phyloP scores from a whole-genome alignment of 2,888 invertebrate genomes.

The Lithophane leautieri region DNA sequence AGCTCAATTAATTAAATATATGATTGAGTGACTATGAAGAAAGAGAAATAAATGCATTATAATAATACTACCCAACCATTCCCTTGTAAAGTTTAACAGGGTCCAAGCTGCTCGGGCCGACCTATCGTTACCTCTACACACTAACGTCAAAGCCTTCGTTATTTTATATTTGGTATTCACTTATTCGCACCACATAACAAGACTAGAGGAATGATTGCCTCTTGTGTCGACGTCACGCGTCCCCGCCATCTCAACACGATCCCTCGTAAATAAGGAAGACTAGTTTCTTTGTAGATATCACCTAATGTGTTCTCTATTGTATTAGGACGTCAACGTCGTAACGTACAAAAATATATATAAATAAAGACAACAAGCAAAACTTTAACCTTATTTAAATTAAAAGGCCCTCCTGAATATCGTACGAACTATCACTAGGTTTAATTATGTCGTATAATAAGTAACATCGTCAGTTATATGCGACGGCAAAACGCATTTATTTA shows the following conservation, averaged over 20 bases:
- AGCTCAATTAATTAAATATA: conserved; percentile 90
- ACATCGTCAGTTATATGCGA: conserved; percentile 74
- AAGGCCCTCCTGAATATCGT: conserved; percentile 87
- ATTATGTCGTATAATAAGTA: conserved; percentile 74
- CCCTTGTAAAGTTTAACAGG: conserved; percentile 82
- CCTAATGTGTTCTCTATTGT: conserved; percentile 86
- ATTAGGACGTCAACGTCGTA: conserved; percentile 81
- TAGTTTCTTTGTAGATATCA: conserved; percentile 90
- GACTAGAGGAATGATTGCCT: conserved; percentile 90
- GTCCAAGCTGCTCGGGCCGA: conserved; percentile 88
- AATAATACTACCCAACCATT: conserved; percentile 89
- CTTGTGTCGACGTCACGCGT: conserved; percentile 80
- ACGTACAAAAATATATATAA: conserved; percentile 87
- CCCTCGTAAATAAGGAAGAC: conserved; percentile 88
- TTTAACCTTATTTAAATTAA: conserved; percentile 86
- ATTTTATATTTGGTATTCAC: conserved; percentile 89
- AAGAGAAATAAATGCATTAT: conserved; percentile 90
- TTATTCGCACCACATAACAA: conserved; percentile 89
- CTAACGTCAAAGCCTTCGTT: conserved; percentile 87
- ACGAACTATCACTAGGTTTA: conserved; percentile 82
- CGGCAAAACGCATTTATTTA: conserved; percentile 69
- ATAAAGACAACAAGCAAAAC: conserved; percentile 88
- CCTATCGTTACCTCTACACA: conserved; percentile 81
- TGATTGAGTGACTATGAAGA: conserved; percentile 89
- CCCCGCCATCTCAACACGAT: conserved; percentile 71